Base-by-base conservation (phyloP, 1,140 invertebrate genomes). In the Drosophila pruinosa region DNA sequence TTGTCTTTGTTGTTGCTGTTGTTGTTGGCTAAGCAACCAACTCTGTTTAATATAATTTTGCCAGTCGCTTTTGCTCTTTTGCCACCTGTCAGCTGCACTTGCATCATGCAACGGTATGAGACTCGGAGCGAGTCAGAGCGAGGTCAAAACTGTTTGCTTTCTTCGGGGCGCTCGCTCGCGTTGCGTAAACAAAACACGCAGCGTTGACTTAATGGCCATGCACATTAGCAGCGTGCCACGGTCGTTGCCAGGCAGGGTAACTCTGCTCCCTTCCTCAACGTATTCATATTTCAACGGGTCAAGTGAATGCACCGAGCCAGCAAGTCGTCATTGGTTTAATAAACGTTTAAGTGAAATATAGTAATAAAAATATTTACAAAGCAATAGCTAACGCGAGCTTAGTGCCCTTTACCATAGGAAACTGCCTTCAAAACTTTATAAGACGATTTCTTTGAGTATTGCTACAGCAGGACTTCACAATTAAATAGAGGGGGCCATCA, bases 161-260 rank as follows among this genome's bases (percentile, higher is more conserved):
- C 72, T 19, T 41, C 39, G 39, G 47, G 58, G 76, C 69, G 36
- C 57, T 64, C 61, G 79, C 57, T 81, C 68, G 80, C 58, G 82
- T 88, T 88, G 78, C 78, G 82, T 88, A 88, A 88, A 88, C 82
- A 88, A 88, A 88, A 88, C 82, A 88, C 82, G 82, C 82, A 88
- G 71, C 74, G 21, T 77, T 63, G 74, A 81, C 82, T 78, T 88
- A 88, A 86, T 86, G 82, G 82, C 82, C 73, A 75, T 78, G 82
- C 75, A 86, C 82, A 86, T 86, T 86, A 86, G 82, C 82, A 86
- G 75, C 78, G 74, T 86, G 81, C 77, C 81, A 81, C 61, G 63
- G 59, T 24, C 45, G 58, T 45, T 65, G 43, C 50, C 57, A 57
- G 36, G 45, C 63, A 38, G 26, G 39, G 53, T 54, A 36, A 6